These are phyloP conservation scores for Chelonus insularis DNA, from an alignment of 1,140 invertebrate genomes.

Conservation along the genomic window DNA sequence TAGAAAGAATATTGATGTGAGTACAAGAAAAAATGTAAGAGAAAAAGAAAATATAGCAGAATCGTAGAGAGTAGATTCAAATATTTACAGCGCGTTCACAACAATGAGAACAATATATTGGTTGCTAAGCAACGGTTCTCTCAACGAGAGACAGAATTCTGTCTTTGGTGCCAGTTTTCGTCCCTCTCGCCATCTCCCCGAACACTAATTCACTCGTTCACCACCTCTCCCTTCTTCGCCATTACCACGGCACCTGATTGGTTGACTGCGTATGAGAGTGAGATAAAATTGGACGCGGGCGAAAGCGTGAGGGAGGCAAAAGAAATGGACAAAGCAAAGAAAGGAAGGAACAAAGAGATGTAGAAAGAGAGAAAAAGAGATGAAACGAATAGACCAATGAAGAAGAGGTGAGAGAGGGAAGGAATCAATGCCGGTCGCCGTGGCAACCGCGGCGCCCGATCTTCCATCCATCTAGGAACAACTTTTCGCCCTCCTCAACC, in stretches of 20 bases:
- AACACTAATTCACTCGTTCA: slow-evolving; percentile 23
- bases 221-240: not conserved
- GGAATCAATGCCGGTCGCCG: slow-evolving; percentile 58
- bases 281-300: slow-evolving; percentile 17
- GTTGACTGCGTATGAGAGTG: slow-evolving; percentile 7
- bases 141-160: slow-evolving; percentile 5
- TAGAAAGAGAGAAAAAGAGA: slow-evolving; percentile 29
- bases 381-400: slow-evolving; percentile 5
- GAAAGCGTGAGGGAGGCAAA: slow-evolving; percentile 4
- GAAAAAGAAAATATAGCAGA: too few relatives aligned
- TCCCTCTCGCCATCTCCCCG: slow-evolving; percentile 8
- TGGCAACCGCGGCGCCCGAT: slow-evolving; percentile 54
- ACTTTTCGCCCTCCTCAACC: slow-evolving; percentile 35
- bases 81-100: too few relatives aligned
- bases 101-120: not conserved
- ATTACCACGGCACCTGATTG: slow-evolving; percentile 2
- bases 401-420: slow-evolving; percentile 40
- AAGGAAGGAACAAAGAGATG: slow-evolving; percentile 22
- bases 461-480: slow-evolving; percentile 54
- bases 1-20: too few relatives aligned
- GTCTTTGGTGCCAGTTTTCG: not conserved
- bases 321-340: slow-evolving; percentile 7
- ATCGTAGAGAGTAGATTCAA: too few relatives aligned
- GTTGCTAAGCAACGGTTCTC: slow-evolving; percentile 11
- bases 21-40: too few relatives aligned